Percentiles rank a stretch among this genome's conserved stretches.
These are phyloP conservation scores for Leptocoma aspasia DNA, from an alignment of 2,113 vertebrate species.

Conservation along the genomic window DNA sequence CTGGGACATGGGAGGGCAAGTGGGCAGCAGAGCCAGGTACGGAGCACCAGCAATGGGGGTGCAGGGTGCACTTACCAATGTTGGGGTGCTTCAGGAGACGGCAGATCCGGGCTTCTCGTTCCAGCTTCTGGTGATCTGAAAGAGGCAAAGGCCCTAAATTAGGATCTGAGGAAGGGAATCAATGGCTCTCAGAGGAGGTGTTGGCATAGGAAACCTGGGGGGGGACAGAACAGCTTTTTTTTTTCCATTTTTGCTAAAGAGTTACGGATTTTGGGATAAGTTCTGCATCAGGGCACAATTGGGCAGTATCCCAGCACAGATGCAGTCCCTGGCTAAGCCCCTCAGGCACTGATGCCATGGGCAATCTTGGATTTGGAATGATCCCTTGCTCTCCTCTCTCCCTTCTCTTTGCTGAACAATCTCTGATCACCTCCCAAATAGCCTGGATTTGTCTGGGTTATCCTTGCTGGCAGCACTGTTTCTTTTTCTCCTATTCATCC, in stretches of 20 bases:
- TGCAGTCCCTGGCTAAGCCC: not conserved
- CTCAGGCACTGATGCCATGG: not conserved
- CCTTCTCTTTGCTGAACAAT: not conserved
- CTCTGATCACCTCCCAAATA: fast-evolving
- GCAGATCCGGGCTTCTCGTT: conserved; percentile 93
- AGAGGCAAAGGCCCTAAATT: not conserved
- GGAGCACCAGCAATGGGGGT: fast-evolving
- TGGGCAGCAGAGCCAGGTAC: fast-evolving
- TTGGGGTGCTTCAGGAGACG: conserved; percentile 93
- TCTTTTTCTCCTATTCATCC: not conserved
- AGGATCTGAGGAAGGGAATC: not conserved
- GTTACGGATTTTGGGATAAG: fast-evolving
- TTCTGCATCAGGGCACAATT: not conserved
- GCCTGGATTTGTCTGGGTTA: not conserved
- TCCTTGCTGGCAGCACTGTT: not conserved
- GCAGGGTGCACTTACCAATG: conserved; percentile 78
- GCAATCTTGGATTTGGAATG: not conserved
- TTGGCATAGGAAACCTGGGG: not conserved
- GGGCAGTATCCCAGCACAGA: not conserved
- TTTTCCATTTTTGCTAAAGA: not conserved
- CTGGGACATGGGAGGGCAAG: fast-evolving
- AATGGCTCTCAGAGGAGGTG: not conserved
- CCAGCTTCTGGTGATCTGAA: conserved; percentile 95
- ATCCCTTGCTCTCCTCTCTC: not conserved
- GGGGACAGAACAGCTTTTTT: not conserved